A percentile compares a stretch with the other conserved stretches of the same genome.
Conservation (phyloP, 2,797 vertebrate species). For the Paguma larvata region DNA sequence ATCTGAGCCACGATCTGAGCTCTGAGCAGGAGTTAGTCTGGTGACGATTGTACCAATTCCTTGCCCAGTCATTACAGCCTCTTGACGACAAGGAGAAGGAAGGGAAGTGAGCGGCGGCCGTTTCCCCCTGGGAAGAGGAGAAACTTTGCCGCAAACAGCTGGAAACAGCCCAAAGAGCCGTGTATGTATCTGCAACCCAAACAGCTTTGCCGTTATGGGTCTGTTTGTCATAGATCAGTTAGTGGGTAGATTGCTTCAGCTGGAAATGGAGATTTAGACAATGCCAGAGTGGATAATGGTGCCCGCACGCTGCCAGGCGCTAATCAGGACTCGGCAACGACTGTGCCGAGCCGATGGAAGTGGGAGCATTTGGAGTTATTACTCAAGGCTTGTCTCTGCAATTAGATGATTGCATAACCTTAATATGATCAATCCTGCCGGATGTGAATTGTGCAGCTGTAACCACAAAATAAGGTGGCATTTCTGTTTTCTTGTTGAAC, state of each 20-base stretch:
- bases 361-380: conserved; percentile 88
- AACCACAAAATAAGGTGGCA: conserved; percentile 91
- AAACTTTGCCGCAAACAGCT: conserved; percentile 74
- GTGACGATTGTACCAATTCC: conserved; percentile 21
- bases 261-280: conserved; percentile 88
- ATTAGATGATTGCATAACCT: conserved; percentile 92
- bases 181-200: conserved; percentile 78
- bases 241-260: conserved; percentile 88
- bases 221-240: conserved; percentile 88
- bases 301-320: conserved; percentile 85
- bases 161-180: conserved; percentile 76
- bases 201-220: conserved; percentile 84
- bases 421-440: conserved; percentile 90
- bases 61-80: conserved; percentile 29
- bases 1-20: not conserved
- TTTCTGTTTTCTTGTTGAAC: conserved; percentile 91
- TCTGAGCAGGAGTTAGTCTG: not conserved
- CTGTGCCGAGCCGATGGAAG: conserved; percentile 86
- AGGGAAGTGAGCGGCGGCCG: not conserved
- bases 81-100: not conserved
- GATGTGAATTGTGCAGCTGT: conserved; percentile 91
- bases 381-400: conserved; percentile 89
- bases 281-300: conserved; percentile 87
- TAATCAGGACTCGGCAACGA: conserved; percentile 89
- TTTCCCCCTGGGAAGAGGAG: conserved; percentile 23